A percentile compares a stretch with the other conserved stretches of the same genome.
Evolutionary conservation across 2,797 vertebrate species (phyloP).

Genomic region (Sebastes matsubarae): DNA sequence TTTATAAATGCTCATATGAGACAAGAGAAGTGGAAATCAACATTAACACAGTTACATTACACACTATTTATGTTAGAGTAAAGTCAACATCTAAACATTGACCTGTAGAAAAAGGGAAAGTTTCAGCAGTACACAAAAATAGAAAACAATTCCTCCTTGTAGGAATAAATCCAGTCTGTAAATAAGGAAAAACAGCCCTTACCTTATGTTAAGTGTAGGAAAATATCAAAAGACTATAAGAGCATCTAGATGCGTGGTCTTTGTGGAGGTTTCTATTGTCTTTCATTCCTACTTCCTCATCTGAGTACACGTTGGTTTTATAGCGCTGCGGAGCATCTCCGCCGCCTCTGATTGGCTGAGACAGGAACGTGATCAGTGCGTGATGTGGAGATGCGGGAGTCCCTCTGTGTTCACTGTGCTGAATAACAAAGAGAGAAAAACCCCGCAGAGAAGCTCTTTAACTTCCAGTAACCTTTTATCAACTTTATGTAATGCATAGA

Average conservation of each 20-base stretch:
- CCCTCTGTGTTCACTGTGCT: not conserved
- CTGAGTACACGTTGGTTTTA: slow-evolving; percentile 30
- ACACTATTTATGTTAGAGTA: not conserved
- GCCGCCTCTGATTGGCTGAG: slow-evolving; percentile 74
- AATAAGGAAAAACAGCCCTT: not conserved
- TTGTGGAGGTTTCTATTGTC: slow-evolving; percentile 16
- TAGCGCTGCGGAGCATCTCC: slow-evolving; percentile 6
- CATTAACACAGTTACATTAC: no score
- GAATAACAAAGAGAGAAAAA: not conserved
- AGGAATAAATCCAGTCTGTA: not conserved
- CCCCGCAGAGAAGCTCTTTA: no score
- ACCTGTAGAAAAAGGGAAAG: not conserved
- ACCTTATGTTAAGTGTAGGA: slow-evolving; percentile 64
- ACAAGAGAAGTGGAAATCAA: not conserved
- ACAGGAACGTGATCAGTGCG: slow-evolving; percentile 52
- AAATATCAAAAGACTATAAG: slow-evolving; percentile 25
- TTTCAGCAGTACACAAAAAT: not conserved
- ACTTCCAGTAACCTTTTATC: not conserved
- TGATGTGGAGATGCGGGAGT: slow-evolving; percentile 29
- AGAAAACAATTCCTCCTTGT: not conserved
- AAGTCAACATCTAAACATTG: not conserved
- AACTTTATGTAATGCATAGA: not conserved
- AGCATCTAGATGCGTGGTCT: not conserved
- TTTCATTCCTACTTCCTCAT: slow-evolving; percentile 56
- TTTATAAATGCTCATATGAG: not conserved